Evolutionary conservation across 2,888 invertebrate species (phyloP).

Genomic region (Acholoe squamosa): DNA sequence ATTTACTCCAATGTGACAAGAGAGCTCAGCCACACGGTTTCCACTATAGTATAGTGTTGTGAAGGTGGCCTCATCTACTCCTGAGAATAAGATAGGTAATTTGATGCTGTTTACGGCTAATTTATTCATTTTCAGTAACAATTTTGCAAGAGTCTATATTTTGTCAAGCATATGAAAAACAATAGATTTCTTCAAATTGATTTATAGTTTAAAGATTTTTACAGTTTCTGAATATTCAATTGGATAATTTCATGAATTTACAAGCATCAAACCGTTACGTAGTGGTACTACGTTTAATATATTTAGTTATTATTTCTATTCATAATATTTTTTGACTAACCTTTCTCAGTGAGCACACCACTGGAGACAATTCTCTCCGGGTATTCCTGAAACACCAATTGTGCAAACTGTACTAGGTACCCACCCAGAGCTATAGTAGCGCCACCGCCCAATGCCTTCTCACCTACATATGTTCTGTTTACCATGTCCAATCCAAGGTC

Average conservation of each 20-base stretch:
- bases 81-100: background rate
- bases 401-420: constrained; percentile 75
- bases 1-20: background rate
- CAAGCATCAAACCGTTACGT: no score
- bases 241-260: no score
- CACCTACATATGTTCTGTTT: constrained; percentile 85
- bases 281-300: no score
- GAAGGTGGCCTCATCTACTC: background rate
- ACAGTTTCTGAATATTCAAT: no score
- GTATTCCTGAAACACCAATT: constrained; percentile 86
- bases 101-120: no score
- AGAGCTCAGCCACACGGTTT: background rate
- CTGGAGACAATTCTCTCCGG: constrained; percentile 86
- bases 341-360: constrained; percentile 63
- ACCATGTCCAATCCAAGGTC: constrained; percentile 87
- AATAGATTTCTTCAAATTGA: no score
- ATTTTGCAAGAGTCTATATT: no score
- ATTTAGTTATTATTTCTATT: no score
- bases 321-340: constrained; percentile 77
- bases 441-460: constrained; percentile 90
- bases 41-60: background rate
- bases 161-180: no score
- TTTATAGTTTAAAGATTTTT: no score
- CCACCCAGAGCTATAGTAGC: constrained; percentile 76
- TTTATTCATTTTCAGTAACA: no score